Evolutionary conservation across 1,140 invertebrate species (phyloP), one percentile per base, ranked within the genome.

Genomic region (Drosophila yakuba): DNA sequence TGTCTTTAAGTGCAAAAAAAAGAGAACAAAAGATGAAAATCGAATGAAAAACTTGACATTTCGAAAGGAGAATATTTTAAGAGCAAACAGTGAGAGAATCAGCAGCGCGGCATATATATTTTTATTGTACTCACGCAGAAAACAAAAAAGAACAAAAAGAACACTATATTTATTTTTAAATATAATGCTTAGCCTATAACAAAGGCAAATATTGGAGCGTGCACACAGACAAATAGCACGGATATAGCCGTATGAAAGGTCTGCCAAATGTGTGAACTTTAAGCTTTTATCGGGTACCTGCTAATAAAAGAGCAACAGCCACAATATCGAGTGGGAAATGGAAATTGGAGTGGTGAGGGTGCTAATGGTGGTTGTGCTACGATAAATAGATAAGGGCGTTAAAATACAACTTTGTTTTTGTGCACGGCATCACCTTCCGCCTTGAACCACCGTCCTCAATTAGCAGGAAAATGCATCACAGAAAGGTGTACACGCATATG

Each of bases 221-320:
- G 39, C 35, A 72, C 20, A 50, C 28, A 41, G 15, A 45, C 36
- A 50, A 43, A 36, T 57, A 25, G 15, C 12, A 51, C n/a, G 60
- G 41, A 56, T 52, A 36, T 32, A 23, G 14, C 35, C 10, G 20
- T 57, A 2, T 48, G 25, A 68, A 43, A 62, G 43, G 80, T 83
- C 64, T 71, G 55, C 56, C 52, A 61, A 74, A 88, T 88, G 84
- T 86, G 82, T 86, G 82, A 88, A 86, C 82, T 88, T 83, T 83
- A 72, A 76, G 79, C 79, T 88, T 86, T 88, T 86, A 86, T 88
- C 82, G 86, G 84, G 83, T 79, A 68, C 75, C 69, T 73, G 82
- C 82, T 88, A 88, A 88, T 88, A 80, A 75, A 81, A 78, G 71
- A 59, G 83, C 57, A 74, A 47, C 59, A 60, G 52, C 58, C 39